Base-by-base conservation (phyloP, 2,797 vertebrate genomes). In the Poecilia wingei region DNA sequence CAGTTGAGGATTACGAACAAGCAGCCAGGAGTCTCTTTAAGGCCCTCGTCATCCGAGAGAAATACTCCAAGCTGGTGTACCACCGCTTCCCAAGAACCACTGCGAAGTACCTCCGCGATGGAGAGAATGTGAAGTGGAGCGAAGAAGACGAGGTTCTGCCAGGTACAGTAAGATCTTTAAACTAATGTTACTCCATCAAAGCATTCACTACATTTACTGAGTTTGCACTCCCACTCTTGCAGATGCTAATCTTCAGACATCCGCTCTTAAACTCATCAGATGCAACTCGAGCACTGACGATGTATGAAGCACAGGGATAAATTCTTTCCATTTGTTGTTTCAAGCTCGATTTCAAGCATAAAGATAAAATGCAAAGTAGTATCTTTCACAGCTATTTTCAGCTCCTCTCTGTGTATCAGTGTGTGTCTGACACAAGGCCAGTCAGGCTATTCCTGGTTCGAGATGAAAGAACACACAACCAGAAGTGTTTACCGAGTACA, bases 1-100 rank as follows among this genome's bases (percentile, higher is more conserved):
- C 97, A 2, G 96, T 99, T 31, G 98, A 99, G 79, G 97, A 99
- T 93, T 99, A 99, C 33, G 98, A 99, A 84, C 97, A 97, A 90
- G 98, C 98, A 22, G 96, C 97, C 53, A 95, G 95, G 72, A 96
- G 95, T 84, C 95, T 99, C 77, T 94, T 97, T 28, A 96, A 95
- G 82, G 98, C 98, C 6, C 93, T 99, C 43, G 90, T 95, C 80
- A 98, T 98, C 90, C 94, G 98, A 80, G 98, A 99, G 90, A 99
- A 99, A 86, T 99, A 99, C 78, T 96, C 96, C 0, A 96, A 90
- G 1, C 95, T 99, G 33, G 97, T 97, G 49, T 99, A 97, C 84
- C 98, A 99, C 82, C 96, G 93, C 77, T 99, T 99, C 89, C 97
- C 97, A 0, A 95, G 97, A 86, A 98, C 94, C 47, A 95, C 95